phyloP scores from a whole-genome alignment of 2,113 vertebrate genomes.

The Marmota flaviventris region DNA sequence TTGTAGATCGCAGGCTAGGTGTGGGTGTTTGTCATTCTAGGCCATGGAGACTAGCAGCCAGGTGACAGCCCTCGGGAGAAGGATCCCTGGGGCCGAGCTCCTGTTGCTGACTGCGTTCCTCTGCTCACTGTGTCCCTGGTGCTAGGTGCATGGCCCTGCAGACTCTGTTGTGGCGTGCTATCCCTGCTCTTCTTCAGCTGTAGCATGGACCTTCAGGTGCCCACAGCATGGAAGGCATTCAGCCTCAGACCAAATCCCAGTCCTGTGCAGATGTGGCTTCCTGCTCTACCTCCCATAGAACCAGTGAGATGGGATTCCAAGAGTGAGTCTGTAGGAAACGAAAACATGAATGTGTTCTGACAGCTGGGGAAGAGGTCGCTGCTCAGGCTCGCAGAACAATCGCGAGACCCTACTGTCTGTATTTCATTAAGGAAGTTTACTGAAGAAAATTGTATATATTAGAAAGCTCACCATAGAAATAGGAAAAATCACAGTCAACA shows the following conservation, averaged over 20 bases:
- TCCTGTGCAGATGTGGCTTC: not conserved
- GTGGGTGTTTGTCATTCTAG: not conserved
- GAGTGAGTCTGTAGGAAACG: not conserved
- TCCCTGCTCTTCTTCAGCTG: rapidly evolving
- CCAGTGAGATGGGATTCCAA: not conserved
- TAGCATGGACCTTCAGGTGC: rapidly evolving
- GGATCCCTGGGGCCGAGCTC: not conserved
- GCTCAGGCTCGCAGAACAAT: not conserved
- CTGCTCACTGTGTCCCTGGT: not conserved
- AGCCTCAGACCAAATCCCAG: too few relatives aligned
- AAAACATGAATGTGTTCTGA: not conserved
- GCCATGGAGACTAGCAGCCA: not conserved
- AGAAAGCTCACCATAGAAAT: not conserved
- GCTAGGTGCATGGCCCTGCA: rapidly evolving
- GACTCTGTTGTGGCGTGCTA: not conserved
- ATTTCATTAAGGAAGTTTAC: not conserved
- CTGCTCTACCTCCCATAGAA: not conserved
- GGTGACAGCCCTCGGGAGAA: rapidly evolving
- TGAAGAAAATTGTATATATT: not conserved
- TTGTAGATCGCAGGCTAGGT: too few relatives aligned
- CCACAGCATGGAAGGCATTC: rapidly evolving
- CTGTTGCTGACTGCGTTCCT: not conserved
- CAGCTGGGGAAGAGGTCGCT: not conserved
- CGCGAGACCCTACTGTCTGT: not conserved
- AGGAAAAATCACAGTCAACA: not conserved